Evolutionary conservation across 2,113 vertebrate species (phyloP).

Genomic region (Periophthalmodon schlosseri): DNA sequence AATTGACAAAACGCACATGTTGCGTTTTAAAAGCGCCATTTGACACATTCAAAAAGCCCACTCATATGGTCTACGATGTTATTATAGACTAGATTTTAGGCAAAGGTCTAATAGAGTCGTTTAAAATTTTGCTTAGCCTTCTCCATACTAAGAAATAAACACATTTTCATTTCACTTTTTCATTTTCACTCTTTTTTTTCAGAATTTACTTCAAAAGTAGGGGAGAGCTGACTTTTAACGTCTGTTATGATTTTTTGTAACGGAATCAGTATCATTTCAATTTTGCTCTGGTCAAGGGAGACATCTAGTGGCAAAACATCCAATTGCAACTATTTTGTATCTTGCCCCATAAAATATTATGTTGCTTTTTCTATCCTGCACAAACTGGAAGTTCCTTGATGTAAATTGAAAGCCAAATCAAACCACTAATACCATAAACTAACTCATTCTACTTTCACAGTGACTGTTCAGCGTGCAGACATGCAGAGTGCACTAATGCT

Average conservation of each 20-base stretch:
- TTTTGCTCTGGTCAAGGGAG: slow-evolving; percentile 29
- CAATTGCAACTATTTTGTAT: slow-evolving; percentile 11
- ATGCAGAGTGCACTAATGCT: slow-evolving; percentile 43
- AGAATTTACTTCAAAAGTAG: not conserved
- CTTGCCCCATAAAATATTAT: not conserved
- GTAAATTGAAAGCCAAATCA: not conserved
- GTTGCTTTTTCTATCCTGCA: not conserved
- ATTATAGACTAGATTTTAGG: not conserved
- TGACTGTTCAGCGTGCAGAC: slow-evolving; percentile 26
- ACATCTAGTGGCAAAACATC: slow-evolving; percentile 31
- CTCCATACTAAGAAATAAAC: not conserved
- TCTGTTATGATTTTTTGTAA: not conserved
- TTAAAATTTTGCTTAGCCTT: not conserved
- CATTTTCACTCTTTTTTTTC: not conserved
- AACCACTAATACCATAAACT: not conserved
- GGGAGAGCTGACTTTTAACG: not conserved
- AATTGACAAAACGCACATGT: slow-evolving; percentile 63
- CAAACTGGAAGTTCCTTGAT: not conserved
- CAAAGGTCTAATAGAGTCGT: not conserved
- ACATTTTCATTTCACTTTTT: too few species aligned
- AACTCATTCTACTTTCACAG: not conserved
- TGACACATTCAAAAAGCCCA: slow-evolving; percentile 18
- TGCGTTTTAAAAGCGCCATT: slow-evolving; percentile 32
- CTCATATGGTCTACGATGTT: not conserved
- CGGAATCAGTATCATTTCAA: not conserved